phyloP scores from a whole-genome alignment of 2,113 vertebrate species.

The Epinephelus lanceolatus region DNA sequence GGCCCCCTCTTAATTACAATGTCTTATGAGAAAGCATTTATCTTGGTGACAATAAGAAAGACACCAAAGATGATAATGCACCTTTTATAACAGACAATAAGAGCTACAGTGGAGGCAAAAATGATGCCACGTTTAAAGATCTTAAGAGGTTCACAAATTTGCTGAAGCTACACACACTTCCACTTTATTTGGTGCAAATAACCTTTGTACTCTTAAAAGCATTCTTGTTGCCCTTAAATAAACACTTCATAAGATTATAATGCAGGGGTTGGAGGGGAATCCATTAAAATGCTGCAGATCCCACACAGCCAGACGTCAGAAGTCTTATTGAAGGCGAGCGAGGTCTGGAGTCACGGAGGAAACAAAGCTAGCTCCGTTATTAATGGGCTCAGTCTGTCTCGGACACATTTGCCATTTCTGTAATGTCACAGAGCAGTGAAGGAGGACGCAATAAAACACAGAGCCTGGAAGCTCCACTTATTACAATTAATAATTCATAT shows the following conservation, averaged over 20 bases:
- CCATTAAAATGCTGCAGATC: slow-evolving; percentile 46
- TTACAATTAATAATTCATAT: slow-evolving; percentile 82
- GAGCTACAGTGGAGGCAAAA: neutral
- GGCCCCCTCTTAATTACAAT: slow-evolving; percentile 38
- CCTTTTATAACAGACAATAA: neutral
- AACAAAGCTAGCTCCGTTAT: slow-evolving; percentile 56
- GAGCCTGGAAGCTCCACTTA: slow-evolving; percentile 71
- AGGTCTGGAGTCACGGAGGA: slow-evolving; percentile 33
- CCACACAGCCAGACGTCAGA: slow-evolving; percentile 18
- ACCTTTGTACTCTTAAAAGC: slow-evolving; percentile 37
- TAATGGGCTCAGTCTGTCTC: slow-evolving; percentile 61
- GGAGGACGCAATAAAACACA: slow-evolving; percentile 69
- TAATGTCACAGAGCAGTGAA: slow-evolving; percentile 67
- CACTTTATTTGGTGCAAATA: slow-evolving; percentile 18
- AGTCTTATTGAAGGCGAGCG: slow-evolving; percentile 8
- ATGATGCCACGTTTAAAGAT: neutral
- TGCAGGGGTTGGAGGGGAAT: slow-evolving; percentile 19
- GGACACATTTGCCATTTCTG: slow-evolving; percentile 71
- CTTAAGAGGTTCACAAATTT: neutral
- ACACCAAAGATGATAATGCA: slow-evolving; percentile 18
- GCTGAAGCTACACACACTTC: neutral
- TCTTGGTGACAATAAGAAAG: slow-evolving; percentile 28
- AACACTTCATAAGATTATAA: slow-evolving; percentile 46
- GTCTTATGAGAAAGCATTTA: slow-evolving; percentile 56
- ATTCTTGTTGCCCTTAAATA: slow-evolving; percentile 44